Evolutionary conservation across 2,888 invertebrate genomes (phyloP).

Genomic region (Caenorhabditis sp.): DNA sequence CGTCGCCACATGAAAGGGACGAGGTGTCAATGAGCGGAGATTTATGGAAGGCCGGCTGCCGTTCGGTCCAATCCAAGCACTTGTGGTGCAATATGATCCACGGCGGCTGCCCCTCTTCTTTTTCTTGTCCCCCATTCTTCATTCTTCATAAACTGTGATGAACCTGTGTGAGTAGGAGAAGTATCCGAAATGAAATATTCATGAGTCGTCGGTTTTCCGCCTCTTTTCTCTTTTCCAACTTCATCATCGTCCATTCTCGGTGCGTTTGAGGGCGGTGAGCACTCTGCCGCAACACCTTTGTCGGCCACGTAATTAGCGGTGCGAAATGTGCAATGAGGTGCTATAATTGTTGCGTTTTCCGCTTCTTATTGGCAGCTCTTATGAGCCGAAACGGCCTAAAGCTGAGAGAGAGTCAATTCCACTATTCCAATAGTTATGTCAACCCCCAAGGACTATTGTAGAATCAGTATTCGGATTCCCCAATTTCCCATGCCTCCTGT

Average conservation of each 20-base stretch:
- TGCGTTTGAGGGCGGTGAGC: background rate
- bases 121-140: background rate
- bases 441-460: no score
- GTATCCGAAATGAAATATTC: constrained; percentile 15
- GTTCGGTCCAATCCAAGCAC: constrained; percentile 42
- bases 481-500: constrained; percentile 44
- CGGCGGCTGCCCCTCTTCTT: no score
- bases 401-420: background rate
- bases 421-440: no score
- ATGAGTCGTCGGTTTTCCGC: constrained; percentile 7
- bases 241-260: no score
- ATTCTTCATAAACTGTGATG: background rate
- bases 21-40: constrained; percentile 48
- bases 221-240: background rate
- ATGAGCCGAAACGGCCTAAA: background rate
- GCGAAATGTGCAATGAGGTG: constrained; percentile 21
- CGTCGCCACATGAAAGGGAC: constrained; percentile 16
- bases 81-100: constrained; percentile 53
- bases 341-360: constrained; percentile 42
- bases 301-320: constrained; percentile 18
- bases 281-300: no score
- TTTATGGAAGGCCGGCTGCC: constrained; percentile 34
- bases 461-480: constrained; percentile 3
- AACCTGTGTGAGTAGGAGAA: background rate
- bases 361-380: constrained; percentile 19